A percentile compares a stretch with the other conserved stretches of the same genome.
Conservation (phyloP, 1,140 invertebrate species). For the Argopecten irradians region DNA sequence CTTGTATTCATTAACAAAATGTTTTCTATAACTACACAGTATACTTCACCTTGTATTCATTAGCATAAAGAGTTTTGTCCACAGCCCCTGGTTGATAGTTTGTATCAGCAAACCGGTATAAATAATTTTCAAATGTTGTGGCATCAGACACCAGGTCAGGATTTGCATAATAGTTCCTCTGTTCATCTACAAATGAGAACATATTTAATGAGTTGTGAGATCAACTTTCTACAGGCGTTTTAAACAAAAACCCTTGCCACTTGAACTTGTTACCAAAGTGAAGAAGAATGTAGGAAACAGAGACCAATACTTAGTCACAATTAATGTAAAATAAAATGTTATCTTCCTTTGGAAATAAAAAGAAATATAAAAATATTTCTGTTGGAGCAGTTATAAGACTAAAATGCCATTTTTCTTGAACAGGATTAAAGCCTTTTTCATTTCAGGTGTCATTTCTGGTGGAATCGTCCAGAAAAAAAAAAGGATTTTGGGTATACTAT, state of each 20-base stretch:
- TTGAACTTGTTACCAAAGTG: slow-evolving; percentile 9
- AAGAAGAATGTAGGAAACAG: not conserved
- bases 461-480: too few relatives aligned
- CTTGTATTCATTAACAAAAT: slow-evolving; percentile 53
- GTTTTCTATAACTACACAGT: not conserved
- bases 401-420: too few relatives aligned
- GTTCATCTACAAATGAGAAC: slow-evolving; percentile 55
- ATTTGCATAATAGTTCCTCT: slow-evolving; percentile 65
- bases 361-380: too few relatives aligned
- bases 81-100: slow-evolving; percentile 49
- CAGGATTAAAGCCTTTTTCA: too few relatives aligned
- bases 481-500: too few relatives aligned
- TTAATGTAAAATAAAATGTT: not conserved
- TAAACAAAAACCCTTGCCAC: too few relatives aligned
- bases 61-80: slow-evolving; percentile 26
- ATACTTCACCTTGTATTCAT: slow-evolving; percentile 59
- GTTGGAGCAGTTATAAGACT: too few relatives aligned
- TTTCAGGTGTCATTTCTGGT: too few relatives aligned
- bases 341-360: too few relatives aligned
- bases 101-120: slow-evolving; percentile 52
- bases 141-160: slow-evolving; percentile 57
- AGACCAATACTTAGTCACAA: not conserved
- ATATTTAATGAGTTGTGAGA: not conserved
- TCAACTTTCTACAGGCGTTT: too few relatives aligned
- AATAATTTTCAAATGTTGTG: slow-evolving; percentile 56